A percentile compares a stretch with the other conserved stretches of the same genome.
Conservation (phyloP, 2,888 invertebrate genomes). For the Leucophenga montana region DNA sequence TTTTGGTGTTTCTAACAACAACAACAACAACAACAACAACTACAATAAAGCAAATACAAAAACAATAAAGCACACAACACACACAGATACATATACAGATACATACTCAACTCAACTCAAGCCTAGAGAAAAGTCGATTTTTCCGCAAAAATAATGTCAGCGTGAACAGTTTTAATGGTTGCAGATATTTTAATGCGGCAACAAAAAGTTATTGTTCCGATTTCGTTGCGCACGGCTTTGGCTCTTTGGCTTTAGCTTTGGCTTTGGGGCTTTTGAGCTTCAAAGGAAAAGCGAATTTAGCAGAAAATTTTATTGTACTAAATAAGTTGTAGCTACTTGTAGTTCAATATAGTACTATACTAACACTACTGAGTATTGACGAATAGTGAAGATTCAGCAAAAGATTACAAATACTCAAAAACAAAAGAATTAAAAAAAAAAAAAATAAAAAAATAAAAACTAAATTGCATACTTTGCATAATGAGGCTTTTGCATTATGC, state of each 20-base stretch:
- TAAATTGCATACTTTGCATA: slow-evolving; percentile 11
- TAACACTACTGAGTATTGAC: background rate
- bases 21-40: slow-evolving; percentile 2
- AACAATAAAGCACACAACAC: slow-evolving; percentile 31
- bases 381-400: slow-evolving; percentile 35
- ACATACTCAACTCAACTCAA: background rate
- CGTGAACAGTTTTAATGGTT: slow-evolving; percentile 66
- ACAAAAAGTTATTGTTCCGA: slow-evolving; percentile 59
- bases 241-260: background rate
- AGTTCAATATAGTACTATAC: too few species aligned
- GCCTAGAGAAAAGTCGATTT: slow-evolving; percentile 15
- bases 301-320: slow-evolving; percentile 15
- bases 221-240: slow-evolving; percentile 28
- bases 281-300: slow-evolving; percentile 29
- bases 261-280: background rate
- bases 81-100: background rate
- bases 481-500: background rate
- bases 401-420: slow-evolving; percentile 34
- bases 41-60: slow-evolving; percentile 9
- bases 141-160: slow-evolving; percentile 58
- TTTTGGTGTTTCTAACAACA: slow-evolving; percentile 3
- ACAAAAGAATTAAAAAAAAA: slow-evolving; percentile 12
- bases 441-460: slow-evolving; percentile 1
- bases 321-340: too few species aligned
- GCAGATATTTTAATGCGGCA: slow-evolving; percentile 69